These are phyloP conservation scores for Bombus affinis DNA, from an alignment of 1,140 invertebrate genomes.

Conservation along the genomic window DNA sequence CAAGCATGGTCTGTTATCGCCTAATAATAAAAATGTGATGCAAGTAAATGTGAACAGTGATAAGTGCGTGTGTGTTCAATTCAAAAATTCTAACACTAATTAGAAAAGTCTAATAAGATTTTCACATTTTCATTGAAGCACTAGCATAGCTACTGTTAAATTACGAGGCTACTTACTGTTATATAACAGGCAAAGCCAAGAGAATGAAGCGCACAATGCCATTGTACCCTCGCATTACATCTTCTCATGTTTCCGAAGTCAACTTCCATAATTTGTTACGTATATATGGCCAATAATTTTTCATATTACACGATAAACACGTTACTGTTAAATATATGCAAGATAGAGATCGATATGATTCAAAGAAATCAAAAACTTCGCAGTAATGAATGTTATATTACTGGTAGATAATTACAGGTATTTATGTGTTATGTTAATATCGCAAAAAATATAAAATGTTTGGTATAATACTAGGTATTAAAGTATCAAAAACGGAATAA, in stretches of 20 bases:
- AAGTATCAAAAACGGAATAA: too few species aligned
- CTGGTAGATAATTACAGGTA: too few species aligned
- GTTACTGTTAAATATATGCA: neutral
- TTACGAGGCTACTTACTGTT: slow-evolving; percentile 10
- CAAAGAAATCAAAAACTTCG: too few species aligned
- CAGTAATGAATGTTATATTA: too few species aligned
- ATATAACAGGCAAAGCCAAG: neutral
- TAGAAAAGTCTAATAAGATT: slow-evolving; percentile 4
- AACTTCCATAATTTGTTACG: slow-evolving; percentile 2
- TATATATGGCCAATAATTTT: slow-evolving; percentile 16
- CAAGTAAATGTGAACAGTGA: neutral
- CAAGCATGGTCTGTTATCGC: too few species aligned
- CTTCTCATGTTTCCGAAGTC: neutral
- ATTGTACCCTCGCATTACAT: slow-evolving; percentile 11
- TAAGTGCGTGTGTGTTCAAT: neutral
- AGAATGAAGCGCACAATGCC: slow-evolving; percentile 4
- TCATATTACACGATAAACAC: neutral
- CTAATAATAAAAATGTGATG: neutral
- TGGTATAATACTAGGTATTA: too few species aligned
- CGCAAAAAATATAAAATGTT: too few species aligned
- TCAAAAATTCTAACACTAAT: slow-evolving; percentile 2
- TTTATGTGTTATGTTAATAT: too few species aligned
- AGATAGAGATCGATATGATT: too few species aligned
- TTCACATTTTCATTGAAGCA: slow-evolving; percentile 25
- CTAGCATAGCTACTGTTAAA: neutral